A percentile compares a stretch with the other conserved stretches of the same genome.
Evolutionary conservation across 2,888 invertebrate genomes (phyloP).

Genomic region (Euproctis similis): DNA sequence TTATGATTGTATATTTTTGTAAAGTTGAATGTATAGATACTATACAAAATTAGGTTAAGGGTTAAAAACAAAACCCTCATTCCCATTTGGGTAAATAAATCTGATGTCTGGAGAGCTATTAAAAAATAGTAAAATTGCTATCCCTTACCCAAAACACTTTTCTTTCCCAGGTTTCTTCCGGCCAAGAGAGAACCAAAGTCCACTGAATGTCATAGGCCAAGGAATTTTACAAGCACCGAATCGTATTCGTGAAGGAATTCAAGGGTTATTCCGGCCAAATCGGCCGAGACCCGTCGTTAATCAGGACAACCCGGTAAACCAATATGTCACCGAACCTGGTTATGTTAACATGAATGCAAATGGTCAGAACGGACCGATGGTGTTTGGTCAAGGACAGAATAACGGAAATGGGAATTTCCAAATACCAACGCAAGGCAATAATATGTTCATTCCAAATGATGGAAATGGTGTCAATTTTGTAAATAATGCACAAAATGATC

Average conservation of each 20-base stretch:
- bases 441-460: slow-evolving; percentile 3
- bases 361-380: slow-evolving; percentile 1
- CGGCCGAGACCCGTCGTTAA: slow-evolving; percentile 12
- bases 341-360: background rate
- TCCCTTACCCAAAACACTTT: no score
- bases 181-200: slow-evolving; percentile 30
- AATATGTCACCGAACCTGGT: slow-evolving; percentile 8
- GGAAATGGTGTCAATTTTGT: slow-evolving; percentile 1
- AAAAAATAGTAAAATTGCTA: background rate
- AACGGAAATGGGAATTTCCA: slow-evolving; percentile 13
- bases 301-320: background rate
- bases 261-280: slow-evolving; percentile 21
- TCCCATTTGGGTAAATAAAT: no score
- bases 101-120: no score
- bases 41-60: no score
- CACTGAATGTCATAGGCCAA: slow-evolving; percentile 16
- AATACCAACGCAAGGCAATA: slow-evolving; percentile 1
- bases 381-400: slow-evolving; percentile 8
- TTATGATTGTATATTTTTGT: no score
- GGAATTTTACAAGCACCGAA: slow-evolving; percentile 22
- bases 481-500: background rate
- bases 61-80: no score
- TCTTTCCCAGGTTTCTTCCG: slow-evolving; percentile 39
- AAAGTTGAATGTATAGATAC: no score
- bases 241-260: slow-evolving; percentile 27